Conservation (phyloP, 2,888 invertebrate species). For the Acronicta aceris region DNA sequence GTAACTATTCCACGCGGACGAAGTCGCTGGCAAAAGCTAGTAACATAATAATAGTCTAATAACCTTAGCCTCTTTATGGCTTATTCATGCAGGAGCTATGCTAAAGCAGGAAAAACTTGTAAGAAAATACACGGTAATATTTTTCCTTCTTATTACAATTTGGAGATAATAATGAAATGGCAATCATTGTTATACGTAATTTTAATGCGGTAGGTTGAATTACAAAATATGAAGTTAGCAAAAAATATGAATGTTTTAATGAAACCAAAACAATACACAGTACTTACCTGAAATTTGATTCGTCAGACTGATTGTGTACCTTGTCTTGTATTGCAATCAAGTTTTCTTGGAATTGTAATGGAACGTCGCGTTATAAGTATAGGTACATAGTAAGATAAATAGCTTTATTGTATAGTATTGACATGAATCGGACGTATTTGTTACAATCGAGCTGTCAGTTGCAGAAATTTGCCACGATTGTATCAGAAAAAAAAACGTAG, state of each 20-base stretch:
- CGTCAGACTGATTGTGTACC: conserved; percentile 34
- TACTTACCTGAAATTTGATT: conserved; percentile 48
- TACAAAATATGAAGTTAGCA: conserved; percentile 44
- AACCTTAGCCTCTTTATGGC: too few species aligned
- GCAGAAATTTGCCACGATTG: conserved; percentile 1
- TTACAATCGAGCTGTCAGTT: conserved; percentile 27
- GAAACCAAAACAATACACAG: conserved; percentile 41
- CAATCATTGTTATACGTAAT: conserved; percentile 40
- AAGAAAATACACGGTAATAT: conserved; percentile 27
- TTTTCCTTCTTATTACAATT: conserved; percentile 35
- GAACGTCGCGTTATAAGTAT: conserved; percentile 24
- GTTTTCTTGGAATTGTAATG: conserved; percentile 34
- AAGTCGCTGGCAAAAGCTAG: too few species aligned
- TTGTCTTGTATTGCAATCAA: too few species aligned
- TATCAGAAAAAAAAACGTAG: conserved; percentile 1
- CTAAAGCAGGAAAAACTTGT: conserved; percentile 35
- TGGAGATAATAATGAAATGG: conserved; percentile 44
- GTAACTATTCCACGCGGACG: too few species aligned
- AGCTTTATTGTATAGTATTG: conserved; percentile 17
- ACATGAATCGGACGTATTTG: conserved; percentile 6
- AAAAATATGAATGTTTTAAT: conserved; percentile 51
- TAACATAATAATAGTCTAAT: too few species aligned
- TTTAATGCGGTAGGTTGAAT: conserved; percentile 47
- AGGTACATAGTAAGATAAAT: conserved; percentile 9
- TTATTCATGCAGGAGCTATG: too few species aligned